Evolutionary conservation across 2,888 invertebrate genomes (phyloP).

Genomic region (Koerneria pararmatus): DNA sequence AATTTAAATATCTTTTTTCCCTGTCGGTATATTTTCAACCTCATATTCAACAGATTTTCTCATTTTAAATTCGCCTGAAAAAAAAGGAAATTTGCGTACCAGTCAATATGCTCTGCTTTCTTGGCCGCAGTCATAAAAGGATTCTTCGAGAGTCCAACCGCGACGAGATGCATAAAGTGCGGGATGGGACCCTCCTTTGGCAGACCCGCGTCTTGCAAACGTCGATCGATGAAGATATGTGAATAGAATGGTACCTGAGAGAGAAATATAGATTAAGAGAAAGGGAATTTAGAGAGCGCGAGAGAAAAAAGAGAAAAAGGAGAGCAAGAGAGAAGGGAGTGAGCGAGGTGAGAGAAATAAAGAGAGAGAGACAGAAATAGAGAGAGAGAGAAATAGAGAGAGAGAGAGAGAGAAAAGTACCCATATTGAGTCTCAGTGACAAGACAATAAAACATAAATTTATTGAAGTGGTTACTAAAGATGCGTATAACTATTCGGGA

Average conservation of each 20-base stretch:
- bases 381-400: too few relatives aligned
- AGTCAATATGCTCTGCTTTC: conserved; percentile 81
- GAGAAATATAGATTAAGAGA: too few relatives aligned
- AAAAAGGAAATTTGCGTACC: conserved; percentile 85
- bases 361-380: too few relatives aligned
- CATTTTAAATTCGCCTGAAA: conserved; percentile 24
- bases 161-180: conserved; percentile 95
- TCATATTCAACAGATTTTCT: conserved; percentile 11
- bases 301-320: too few relatives aligned
- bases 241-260: conserved; percentile 76
- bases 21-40: neutral
- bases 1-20: neutral
- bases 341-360: neutral
- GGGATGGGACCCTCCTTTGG: conserved; percentile 81
- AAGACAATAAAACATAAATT: too few relatives aligned
- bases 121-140: conserved; percentile 81
- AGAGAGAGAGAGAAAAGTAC: too few relatives aligned
- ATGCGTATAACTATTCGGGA: too few relatives aligned
- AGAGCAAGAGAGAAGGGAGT: too few relatives aligned
- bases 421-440: too few relatives aligned
- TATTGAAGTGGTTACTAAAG: too few relatives aligned
- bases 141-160: conserved; percentile 85
- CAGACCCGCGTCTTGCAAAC: conserved; percentile 75
- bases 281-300: too few relatives aligned
- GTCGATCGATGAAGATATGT: conserved; percentile 84